Evolutionary conservation across 2,888 invertebrate species (phyloP).

Genomic region (Hemistola chrysoprasaria): DNA sequence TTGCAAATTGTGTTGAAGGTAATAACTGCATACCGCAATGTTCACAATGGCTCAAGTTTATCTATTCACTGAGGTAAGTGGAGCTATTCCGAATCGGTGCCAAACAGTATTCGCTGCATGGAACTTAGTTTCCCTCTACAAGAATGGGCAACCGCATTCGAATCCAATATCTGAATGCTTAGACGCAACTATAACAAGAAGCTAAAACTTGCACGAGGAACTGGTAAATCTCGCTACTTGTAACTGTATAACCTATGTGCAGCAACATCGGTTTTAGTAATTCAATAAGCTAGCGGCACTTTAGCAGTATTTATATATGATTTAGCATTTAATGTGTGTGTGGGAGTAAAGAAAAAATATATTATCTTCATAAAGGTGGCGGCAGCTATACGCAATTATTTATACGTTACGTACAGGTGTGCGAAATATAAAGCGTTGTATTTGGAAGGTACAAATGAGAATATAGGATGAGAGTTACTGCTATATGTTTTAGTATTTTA

Average conservation of each 20-base stretch:
- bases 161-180: slow-evolving; percentile 41
- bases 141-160: slow-evolving; percentile 38
- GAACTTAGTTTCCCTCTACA: slow-evolving; percentile 36
- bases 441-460: slow-evolving; percentile 30
- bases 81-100: slow-evolving; percentile 40
- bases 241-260: slow-evolving; percentile 21
- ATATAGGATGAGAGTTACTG: slow-evolving; percentile 27
- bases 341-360: slow-evolving; percentile 11
- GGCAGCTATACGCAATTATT: slow-evolving; percentile 34
- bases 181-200: slow-evolving; percentile 39
- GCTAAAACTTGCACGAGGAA: slow-evolving; percentile 27
- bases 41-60: slow-evolving; percentile 56
- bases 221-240: slow-evolving; percentile 20
- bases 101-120: slow-evolving; percentile 40
- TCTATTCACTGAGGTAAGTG: slow-evolving; percentile 40
- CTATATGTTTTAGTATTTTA: too few relatives aligned
- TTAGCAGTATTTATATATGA: slow-evolving; percentile 23
- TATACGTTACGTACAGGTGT: slow-evolving; percentile 39
- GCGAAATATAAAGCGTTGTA: slow-evolving; percentile 38
- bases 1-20: slow-evolving; percentile 42
- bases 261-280: slow-evolving; percentile 15
- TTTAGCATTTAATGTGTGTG: slow-evolving; percentile 7
- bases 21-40: slow-evolving; percentile 46
- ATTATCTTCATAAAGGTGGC: slow-evolving; percentile 23
- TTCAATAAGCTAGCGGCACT: slow-evolving; percentile 14